A percentile compares a stretch with the other conserved stretches of the same genome.
Evolutionary conservation across 2,797 vertebrate species (phyloP).

Genomic region (Acridotheres tristis): DNA sequence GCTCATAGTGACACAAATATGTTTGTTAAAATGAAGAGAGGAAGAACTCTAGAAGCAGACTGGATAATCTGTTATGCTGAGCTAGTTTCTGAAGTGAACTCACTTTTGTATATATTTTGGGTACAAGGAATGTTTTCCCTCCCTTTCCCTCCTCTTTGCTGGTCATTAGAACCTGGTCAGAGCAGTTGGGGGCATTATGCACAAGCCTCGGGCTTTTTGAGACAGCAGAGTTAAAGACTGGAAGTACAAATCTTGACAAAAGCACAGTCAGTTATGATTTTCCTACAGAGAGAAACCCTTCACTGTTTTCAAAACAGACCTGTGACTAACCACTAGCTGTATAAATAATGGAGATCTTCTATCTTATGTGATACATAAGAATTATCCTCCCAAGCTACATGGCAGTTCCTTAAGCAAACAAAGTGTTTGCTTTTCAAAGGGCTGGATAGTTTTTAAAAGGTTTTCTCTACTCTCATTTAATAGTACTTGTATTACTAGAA

Average conservation of each 20-base stretch:
- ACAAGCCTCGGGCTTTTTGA: not conserved
- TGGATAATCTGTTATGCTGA: not conserved
- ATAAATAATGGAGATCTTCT: conserved; percentile 25
- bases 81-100: not conserved
- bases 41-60: not conserved
- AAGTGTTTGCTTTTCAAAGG: not conserved
- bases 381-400: not conserved
- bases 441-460: not conserved
- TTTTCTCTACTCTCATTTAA: not conserved
- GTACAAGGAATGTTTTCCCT: not conserved
- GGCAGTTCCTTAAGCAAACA: not conserved
- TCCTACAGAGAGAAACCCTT: not conserved
- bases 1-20: not conserved
- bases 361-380: not conserved
- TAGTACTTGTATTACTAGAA: not conserved
- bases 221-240: not conserved
- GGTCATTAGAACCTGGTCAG: not conserved
- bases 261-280: not conserved
- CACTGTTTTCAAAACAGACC: conserved; percentile 33
- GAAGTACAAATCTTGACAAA: conserved; percentile 7
- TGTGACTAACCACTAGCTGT: conserved; percentile 21
- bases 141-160: not conserved
- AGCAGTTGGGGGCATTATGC: not conserved
- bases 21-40: not conserved
- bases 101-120: not conserved